Conservation (phyloP, 2,797 vertebrate species). For the Chanos chanos region DNA sequence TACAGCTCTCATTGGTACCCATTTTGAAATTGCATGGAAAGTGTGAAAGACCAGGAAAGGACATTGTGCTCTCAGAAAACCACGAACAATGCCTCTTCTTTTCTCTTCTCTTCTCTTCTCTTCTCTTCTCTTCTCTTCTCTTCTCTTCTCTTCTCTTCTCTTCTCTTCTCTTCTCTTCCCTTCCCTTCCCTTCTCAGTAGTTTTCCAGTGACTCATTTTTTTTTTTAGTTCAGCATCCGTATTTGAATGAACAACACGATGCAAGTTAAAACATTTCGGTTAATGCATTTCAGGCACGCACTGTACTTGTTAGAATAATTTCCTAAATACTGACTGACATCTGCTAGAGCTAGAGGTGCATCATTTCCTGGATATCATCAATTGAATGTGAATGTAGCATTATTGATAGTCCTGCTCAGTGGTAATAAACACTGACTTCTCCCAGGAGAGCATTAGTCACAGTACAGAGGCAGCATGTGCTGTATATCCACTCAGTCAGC, state of each 20-base stretch:
- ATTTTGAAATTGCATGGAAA: slow-evolving; percentile 49
- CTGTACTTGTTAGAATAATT: slow-evolving; percentile 8
- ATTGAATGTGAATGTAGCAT: slow-evolving; percentile 41
- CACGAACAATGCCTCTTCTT: background rate
- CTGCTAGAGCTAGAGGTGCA: slow-evolving; percentile 53
- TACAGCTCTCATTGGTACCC: slow-evolving; percentile 41
- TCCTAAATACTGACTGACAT: slow-evolving; percentile 21
- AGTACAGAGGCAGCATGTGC: slow-evolving; percentile 25
- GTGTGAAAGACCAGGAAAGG: slow-evolving; percentile 44
- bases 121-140: too few species aligned
- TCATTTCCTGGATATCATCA: slow-evolving; percentile 7
- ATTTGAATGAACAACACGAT: too few species aligned
- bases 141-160: too few species aligned
- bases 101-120: background rate
- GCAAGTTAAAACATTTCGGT: background rate
- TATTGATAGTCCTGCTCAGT: slow-evolving; percentile 65
- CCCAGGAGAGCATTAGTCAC: slow-evolving; percentile 53
- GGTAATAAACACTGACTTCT: slow-evolving; percentile 66
- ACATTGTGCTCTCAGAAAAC: slow-evolving; percentile 20
- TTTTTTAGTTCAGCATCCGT: too few species aligned
- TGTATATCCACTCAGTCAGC: slow-evolving; percentile 10
- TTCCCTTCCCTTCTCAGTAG: too few species aligned
- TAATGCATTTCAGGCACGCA: background rate
- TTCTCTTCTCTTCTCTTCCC: too few species aligned
- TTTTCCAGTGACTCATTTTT: too few species aligned